These are phyloP conservation scores for Leptoteleia sp. DNA, from an alignment of 1,140 invertebrate genomes.

Conservation along the genomic window DNA sequence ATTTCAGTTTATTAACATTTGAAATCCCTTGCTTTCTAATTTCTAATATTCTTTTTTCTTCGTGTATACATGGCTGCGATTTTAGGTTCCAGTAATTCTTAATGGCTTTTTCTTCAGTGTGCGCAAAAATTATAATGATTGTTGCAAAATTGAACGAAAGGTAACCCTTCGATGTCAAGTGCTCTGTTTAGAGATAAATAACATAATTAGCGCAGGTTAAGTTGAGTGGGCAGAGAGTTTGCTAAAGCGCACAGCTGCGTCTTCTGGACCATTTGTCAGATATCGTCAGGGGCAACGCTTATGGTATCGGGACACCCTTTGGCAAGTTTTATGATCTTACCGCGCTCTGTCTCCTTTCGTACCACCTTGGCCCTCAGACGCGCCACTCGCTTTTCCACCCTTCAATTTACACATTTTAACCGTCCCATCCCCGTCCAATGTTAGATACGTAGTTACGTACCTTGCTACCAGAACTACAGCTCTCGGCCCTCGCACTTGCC, in stretches of 20 bases:
- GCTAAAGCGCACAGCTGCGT: conserved; percentile 65
- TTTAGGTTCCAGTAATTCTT: no score
- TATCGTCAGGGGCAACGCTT: conserved; percentile 49
- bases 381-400: conserved; percentile 65
- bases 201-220: conserved; percentile 53
- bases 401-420: conserved; percentile 73
- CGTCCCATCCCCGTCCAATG: conserved; percentile 52
- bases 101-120: no score
- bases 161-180: no score
- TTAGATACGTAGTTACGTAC: conserved; percentile 47
- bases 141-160: no score
- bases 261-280: conserved; percentile 70
- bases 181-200: conserved; percentile 50
- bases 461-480: conserved; percentile 56
- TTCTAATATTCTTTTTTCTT: no score
- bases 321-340: conserved; percentile 57
- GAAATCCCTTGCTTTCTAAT: no score
- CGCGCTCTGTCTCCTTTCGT: conserved; percentile 31
- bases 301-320: conserved; percentile 59
- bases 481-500: conserved; percentile 43
- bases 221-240: conserved; percentile 63
- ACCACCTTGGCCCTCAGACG: conserved; percentile 29
- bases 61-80: no score
- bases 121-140: no score
- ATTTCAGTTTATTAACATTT: no score